Evolutionary conservation across 2,888 invertebrate species (phyloP), one percentile per base, ranked within the genome.

Genomic region (Drosophila heteroneura): DNA sequence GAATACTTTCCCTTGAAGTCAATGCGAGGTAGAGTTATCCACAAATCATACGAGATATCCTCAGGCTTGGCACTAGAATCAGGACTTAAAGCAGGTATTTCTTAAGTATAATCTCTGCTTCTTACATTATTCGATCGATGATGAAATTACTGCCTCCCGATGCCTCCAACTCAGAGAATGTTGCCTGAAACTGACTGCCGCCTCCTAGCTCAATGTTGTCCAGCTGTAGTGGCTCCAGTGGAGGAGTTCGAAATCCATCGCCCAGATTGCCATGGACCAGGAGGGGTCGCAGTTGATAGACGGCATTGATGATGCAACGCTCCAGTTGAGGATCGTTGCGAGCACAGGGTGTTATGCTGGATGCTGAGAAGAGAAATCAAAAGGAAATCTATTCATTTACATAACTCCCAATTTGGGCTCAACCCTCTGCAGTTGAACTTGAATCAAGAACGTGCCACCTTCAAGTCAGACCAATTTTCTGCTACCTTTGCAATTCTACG

Each of bases 81-180:
- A 30, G 7, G 19, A 12, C 14, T 26, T 35, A 22, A 30, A 32
- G 14, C 19, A 32, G 9, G n/a, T 9, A 3, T 33, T 26, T 9
- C n/a, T 14, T 35, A 35, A 37, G 10, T 64, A 3, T 19, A 7
- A 12, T 33, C 14, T 33, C 0, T 0, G 22, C 7, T 54, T 81
- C 89, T 74, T 80, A 93, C 93, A 89, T 89, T 32, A 93, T 79
- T 62, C 93, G 92, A 69, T 93, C 93, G 33, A 93, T 93, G n/a
- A 89, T 83, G 64, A 93, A 93, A 74, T 93, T 91, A 67, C 93
- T 94, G 53, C 94, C 94, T 6, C 93, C 93, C 0, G 70, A 85
- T 0, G 93, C 93, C 66, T 90, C 71, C 30, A 93, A 88, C 9
- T 93, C 91, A 37, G 90, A 91, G 49, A 93, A 93, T 0, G 90